Base-by-base conservation (phyloP, 2,888 invertebrate genomes). In the Tuberolachnus salignus region DNA sequence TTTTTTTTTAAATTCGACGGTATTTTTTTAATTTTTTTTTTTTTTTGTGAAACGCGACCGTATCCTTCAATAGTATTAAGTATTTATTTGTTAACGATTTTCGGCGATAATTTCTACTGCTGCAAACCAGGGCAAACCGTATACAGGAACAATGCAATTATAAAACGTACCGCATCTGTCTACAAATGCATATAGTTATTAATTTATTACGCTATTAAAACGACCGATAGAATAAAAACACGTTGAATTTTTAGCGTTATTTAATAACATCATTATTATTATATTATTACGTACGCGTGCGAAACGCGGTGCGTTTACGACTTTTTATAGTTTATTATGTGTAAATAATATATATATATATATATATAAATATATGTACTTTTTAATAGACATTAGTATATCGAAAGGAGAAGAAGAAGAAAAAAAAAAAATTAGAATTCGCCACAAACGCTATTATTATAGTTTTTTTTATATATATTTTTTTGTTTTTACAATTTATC, bases 191-290 rank as follows among this genome's bases (percentile, higher is more conserved):
- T 51, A 21, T 61, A 61, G 21, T 73, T 51, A 63, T 73, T 51
- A 61, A 73, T 73, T 73, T 73, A 73, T 61, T 61, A 61, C 51
- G 10, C 49, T 21, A 61, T 73, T 73, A 59, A n/a, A 72, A 73
- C 61, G 57, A 61, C 26, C 61, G 21, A 73, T 63, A 73, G 61
- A 73, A 73, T 42, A 16, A 51, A 46, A 49, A 73, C 61, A 34
- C 72, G 72, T 61, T 61, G 34, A 63, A 73, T 4, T 73, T 73
- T 61, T 61, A 72, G 72, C 23, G 72, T 26, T 61, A 51, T 61
- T 73, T 61, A 73, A 61, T 51, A 42, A 51, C 59, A 23, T 44
- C 34, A 46, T 46, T 2, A 46, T 46, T 8, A 46, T 46, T 8
- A 46, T 46, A 46, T 13, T 44, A 44, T 44, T 26, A 61, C 21